A percentile compares a stretch with the other conserved stretches of the same genome.
Evolutionary conservation across 2,888 invertebrate species (phyloP).

Genomic region (Cephus spinipes): DNA sequence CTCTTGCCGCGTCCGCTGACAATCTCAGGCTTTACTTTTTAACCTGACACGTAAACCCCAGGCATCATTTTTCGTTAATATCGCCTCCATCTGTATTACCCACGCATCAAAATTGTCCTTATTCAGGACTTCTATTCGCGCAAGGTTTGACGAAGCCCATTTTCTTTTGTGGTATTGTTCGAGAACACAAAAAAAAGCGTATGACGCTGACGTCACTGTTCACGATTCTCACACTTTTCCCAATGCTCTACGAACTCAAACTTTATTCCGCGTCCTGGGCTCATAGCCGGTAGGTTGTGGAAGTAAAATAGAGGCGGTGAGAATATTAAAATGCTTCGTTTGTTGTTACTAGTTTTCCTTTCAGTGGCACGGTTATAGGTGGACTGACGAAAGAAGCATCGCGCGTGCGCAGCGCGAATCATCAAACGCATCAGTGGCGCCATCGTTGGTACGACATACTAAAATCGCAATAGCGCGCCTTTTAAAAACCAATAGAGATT

Average conservation of each 20-base stretch:
- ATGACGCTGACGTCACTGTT: neutral
- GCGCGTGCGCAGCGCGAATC: no score
- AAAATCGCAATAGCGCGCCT: no score
- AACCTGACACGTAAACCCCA: slow-evolving; percentile 7
- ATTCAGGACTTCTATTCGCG: slow-evolving; percentile 16
- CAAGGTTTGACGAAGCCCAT: slow-evolving; percentile 1
- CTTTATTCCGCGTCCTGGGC: neutral
- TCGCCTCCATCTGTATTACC: slow-evolving; percentile 19
- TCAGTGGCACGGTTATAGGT: no score
- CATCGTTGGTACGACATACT: no score
- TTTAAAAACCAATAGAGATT: no score
- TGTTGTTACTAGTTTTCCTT: no score
- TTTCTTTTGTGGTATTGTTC: neutral
- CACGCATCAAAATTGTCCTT: slow-evolving; percentile 25
- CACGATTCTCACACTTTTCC: neutral
- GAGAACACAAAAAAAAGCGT: neutral
- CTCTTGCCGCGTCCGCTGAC: neutral
- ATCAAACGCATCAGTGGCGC: no score
- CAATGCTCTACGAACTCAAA: neutral
- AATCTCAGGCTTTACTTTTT: slow-evolving; percentile 17
- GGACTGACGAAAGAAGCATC: no score
- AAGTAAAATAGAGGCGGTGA: no score
- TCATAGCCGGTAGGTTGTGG: no score
- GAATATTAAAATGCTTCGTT: no score
- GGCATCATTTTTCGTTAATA: slow-evolving; percentile 5